Evolutionary conservation across 23 tunicate genomes (phyloP), one percentile per base, ranked within the genome.

Genomic region (Styela clava): DNA sequence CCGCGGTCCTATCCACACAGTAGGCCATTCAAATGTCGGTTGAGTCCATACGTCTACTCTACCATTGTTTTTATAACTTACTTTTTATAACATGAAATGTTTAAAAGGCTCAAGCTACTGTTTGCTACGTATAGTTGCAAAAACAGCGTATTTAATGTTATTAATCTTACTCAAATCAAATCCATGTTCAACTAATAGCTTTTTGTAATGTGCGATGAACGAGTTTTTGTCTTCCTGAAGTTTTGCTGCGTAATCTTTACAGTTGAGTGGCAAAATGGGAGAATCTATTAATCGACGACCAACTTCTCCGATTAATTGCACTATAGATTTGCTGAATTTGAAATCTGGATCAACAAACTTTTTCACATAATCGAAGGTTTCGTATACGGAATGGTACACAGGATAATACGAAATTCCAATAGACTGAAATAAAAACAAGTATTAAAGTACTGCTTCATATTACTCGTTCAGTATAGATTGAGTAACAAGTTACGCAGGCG

Each of bases 201-300:
- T 30, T 37, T 85, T 78, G 69, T 37, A 69, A 24, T 37, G 29
- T 16, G 67, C 30, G 21, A 3, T 69, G 34, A 82, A 26, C 24
- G 69, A 3, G 2, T 69, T 78, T 23, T 33, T 34, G 21, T 82
- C 69, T n/a, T 69, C 78, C 44, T 26, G 20, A 24, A 82, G 25
- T 28, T 69, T 33, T 2, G 5, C 67, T 5, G 79, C 78, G 35
- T 82, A 82, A n/a, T 21, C 25, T 24, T 34, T 35, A 16, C 78
- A 69, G 35, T 82, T 71, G 44, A 82, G 23, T 0, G 85, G 85
- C 16, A 82, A 24, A 35, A 82, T 82, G 35, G 69, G 51, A 16
- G 78, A 82, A 69, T 82, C 85, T 22, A 71, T 35, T 36, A 82
- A 27, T 82, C 85, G 34, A 27, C 85, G 31, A 27, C 78, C 85